phyloP scores from a whole-genome alignment of 1,140 invertebrate species.

The Euura lappo region DNA sequence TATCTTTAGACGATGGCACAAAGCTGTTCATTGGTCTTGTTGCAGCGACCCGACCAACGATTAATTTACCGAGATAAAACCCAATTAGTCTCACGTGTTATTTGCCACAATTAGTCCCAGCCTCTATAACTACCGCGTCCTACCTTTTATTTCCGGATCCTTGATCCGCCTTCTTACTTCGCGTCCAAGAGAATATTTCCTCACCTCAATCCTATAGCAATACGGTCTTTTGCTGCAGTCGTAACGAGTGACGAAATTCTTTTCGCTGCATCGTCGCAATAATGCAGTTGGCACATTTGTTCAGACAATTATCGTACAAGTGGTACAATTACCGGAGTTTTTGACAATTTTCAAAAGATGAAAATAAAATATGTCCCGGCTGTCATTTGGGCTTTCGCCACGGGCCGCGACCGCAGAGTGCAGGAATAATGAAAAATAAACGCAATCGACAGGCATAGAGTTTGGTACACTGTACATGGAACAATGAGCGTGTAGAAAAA shows the following conservation, averaged over 20 bases:
- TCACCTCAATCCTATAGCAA: background rate
- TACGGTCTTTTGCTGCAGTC: background rate
- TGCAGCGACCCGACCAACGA: slow-evolving; percentile 34
- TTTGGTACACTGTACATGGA: background rate
- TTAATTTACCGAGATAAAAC: slow-evolving; percentile 54
- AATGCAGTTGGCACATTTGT: background rate
- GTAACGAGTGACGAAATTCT: background rate
- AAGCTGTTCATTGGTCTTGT: slow-evolving; percentile 39
- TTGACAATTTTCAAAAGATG: background rate
- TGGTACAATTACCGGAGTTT: background rate
- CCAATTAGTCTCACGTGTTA: slow-evolving; percentile 48
- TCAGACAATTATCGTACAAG: slow-evolving; percentile 3
- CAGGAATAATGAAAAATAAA: background rate
- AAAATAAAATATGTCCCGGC: background rate
- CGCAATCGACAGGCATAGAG: background rate
- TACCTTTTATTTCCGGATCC: slow-evolving; percentile 1
- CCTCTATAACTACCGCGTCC: slow-evolving; percentile 24
- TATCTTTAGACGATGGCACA: slow-evolving; percentile 34
- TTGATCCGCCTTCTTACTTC: background rate
- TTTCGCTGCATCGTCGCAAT: background rate
- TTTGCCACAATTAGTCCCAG: slow-evolving; percentile 45
- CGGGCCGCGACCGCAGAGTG: background rate
- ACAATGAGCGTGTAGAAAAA: background rate
- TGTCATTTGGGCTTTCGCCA: background rate
- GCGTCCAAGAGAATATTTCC: background rate